Percentiles rank a stretch among this genome's conserved stretches.
phyloP scores from a whole-genome alignment of 2,888 invertebrate species.

The Omphaloscelis lunosa region DNA sequence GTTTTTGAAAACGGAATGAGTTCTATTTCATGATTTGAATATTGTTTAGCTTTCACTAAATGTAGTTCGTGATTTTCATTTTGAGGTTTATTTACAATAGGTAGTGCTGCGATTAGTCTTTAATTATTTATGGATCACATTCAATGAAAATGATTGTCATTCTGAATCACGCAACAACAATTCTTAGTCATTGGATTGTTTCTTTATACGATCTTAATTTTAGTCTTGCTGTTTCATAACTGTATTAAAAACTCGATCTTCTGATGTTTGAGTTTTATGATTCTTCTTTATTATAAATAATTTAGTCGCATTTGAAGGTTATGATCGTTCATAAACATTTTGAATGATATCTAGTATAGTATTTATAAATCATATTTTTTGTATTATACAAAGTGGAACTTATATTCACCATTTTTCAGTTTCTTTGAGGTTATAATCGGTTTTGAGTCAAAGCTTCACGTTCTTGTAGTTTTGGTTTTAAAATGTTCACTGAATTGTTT shows the following conservation, averaged over 20 bases:
- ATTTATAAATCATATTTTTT: slow-evolving; percentile 6
- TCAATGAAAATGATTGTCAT: slow-evolving; percentile 48
- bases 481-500: slow-evolving; percentile 46
- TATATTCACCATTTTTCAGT: slow-evolving; percentile 23
- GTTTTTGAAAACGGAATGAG: slow-evolving; percentile 21
- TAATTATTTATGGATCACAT: slow-evolving; percentile 45
- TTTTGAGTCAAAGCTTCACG: slow-evolving; percentile 23
- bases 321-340: slow-evolving; percentile 30
- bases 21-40: neutral
- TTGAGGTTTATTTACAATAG: slow-evolving; percentile 11
- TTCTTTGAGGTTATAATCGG: slow-evolving; percentile 9
- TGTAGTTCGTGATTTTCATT: neutral
- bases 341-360: neutral
- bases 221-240: slow-evolving; percentile 22
- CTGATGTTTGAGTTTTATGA: slow-evolving; percentile 33
- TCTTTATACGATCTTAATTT: slow-evolving; percentile 31
- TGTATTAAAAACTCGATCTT: slow-evolving; percentile 11
- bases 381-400: neutral
- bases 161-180: slow-evolving; percentile 53
- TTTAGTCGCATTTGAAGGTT: slow-evolving; percentile 53
- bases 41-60: neutral
- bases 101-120: slow-evolving; percentile 24
- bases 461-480: slow-evolving; percentile 9
- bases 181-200: slow-evolving; percentile 56
- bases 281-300: slow-evolving; percentile 42